Percentiles rank a stretch among this genome's conserved stretches.
These are phyloP conservation scores for Drosophila dives DNA, from an alignment of 2,888 invertebrate species.

Conservation along the genomic window DNA sequence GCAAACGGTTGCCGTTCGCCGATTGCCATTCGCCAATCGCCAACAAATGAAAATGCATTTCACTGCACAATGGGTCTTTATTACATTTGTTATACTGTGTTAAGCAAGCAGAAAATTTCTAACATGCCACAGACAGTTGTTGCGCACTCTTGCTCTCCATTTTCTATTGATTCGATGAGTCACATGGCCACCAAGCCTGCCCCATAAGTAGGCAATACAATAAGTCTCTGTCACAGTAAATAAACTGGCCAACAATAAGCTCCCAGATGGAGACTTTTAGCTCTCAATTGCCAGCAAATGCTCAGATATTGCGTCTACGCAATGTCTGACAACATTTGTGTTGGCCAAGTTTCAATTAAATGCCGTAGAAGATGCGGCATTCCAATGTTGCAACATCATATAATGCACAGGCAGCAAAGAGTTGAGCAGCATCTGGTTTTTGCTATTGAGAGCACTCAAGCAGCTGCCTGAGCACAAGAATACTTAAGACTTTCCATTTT, in stretches of 20 bases:
- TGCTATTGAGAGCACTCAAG: slow-evolving; percentile 57
- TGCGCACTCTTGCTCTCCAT: background rate
- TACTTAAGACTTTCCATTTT: background rate
- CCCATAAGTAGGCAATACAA: slow-evolving; percentile 20
- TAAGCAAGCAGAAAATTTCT: background rate
- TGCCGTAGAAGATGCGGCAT: background rate
- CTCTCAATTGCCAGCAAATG: background rate
- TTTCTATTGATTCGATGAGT: slow-evolving; percentile 10
- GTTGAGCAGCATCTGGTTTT: slow-evolving; percentile 6
- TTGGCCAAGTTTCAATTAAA: slow-evolving; percentile 7
- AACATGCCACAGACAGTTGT: slow-evolving; percentile 4
- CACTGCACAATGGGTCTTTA: background rate
- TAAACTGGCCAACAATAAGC: background rate
- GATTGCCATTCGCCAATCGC: too few relatives aligned
- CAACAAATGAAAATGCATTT: slow-evolving; percentile 14
- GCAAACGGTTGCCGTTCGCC: slow-evolving; percentile 31
- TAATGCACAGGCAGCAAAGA: background rate
- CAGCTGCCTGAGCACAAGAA: slow-evolving; percentile 27
- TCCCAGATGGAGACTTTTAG: slow-evolving; percentile 4
- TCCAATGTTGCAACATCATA: background rate
- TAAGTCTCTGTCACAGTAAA: background rate
- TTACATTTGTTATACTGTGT: background rate
- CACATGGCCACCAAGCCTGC: background rate
- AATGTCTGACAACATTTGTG: slow-evolving; percentile 11
- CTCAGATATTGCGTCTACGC: slow-evolving; percentile 30